A percentile compares a stretch with the other conserved stretches of the same genome.
These are phyloP conservation scores for Acronicta psi DNA, from an alignment of 2,888 invertebrate species.

Conservation along the genomic window DNA sequence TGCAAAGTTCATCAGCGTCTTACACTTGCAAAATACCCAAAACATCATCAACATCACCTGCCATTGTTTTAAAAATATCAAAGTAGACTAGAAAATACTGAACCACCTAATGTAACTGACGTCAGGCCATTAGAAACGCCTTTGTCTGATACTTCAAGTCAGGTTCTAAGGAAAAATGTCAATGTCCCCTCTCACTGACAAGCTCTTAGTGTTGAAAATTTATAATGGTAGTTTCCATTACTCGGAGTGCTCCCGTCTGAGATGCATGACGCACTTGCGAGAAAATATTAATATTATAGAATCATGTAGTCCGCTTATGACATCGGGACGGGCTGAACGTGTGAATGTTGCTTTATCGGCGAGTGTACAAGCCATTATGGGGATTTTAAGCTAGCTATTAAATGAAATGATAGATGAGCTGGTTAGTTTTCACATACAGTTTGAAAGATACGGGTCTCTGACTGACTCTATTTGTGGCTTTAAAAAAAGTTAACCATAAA, in stretches of 20 bases:
- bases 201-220: slow-evolving; percentile 82
- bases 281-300: slow-evolving; percentile 67
- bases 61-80: no score
- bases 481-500: no score
- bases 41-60: no score
- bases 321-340: slow-evolving; percentile 32
- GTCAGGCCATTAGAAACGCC: slow-evolving; percentile 5
- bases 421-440: no score
- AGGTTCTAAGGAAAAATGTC: slow-evolving; percentile 71
- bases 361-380: not conserved
- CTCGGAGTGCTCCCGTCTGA: slow-evolving; percentile 69
- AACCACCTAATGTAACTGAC: slow-evolving; percentile 1
- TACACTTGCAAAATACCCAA: no score
- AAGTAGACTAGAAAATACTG: not conserved
- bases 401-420: no score
- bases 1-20: no score
- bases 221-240: slow-evolving; percentile 86
- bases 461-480: no score
- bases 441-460: no score
- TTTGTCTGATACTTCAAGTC: slow-evolving; percentile 21
- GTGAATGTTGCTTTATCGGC: slow-evolving; percentile 20
- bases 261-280: slow-evolving; percentile 77
- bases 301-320: slow-evolving; percentile 43
- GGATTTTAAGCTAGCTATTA: not conserved
- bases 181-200: slow-evolving; percentile 74